Base-by-base conservation (phyloP, 2,797 vertebrate species). In the Sarcoramphus papa region DNA sequence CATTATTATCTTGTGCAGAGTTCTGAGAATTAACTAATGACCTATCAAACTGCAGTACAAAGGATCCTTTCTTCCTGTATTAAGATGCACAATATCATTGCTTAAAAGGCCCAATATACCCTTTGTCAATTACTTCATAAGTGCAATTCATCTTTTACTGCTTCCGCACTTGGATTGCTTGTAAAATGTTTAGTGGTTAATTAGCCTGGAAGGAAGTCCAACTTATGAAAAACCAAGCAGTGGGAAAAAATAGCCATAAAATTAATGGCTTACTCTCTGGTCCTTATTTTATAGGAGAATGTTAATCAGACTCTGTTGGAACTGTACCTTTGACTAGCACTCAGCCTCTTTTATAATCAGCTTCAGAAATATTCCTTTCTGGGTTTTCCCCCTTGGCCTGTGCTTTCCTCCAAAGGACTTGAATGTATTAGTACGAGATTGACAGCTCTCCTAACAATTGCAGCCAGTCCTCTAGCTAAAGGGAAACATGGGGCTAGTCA, bases 151-250 rank as follows among this genome's bases (percentile, higher is more conserved):
- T 98, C 97, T 97, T 97, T 95, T 91, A 96, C 93, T 95, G 94
- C 90, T 98, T 98, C 97, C 82, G 64, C 63, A 91, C 95, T 97
- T 96, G 85, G 84, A 95, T 96, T 91, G 96, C 97, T 93, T 98
- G 92, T 98, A 98, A 98, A 98, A 98, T 97, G 97, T 93, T 98
- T 97, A 97, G 97, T 97, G 96, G 96, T 98, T 98, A 97, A 98
- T 98, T 98, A 98, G 93, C 95, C 96, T 96, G 97, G 96, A 98
- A 98, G 97, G 97, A 98, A 98, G 97, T 97, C 84, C 89, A 97
- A 82, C 93, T 95, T 96, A 92, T 47, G 88, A 95, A 97, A 95
- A 97, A 94, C 40, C 88, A 97, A 91, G 87, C 84, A 92, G 93
- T 79, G 80, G 63, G 94, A 79, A 88, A 96, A 95, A 96, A 92